Conservation (phyloP, 2,113 vertebrate genomes). For the Uropsilus gracilis region DNA sequence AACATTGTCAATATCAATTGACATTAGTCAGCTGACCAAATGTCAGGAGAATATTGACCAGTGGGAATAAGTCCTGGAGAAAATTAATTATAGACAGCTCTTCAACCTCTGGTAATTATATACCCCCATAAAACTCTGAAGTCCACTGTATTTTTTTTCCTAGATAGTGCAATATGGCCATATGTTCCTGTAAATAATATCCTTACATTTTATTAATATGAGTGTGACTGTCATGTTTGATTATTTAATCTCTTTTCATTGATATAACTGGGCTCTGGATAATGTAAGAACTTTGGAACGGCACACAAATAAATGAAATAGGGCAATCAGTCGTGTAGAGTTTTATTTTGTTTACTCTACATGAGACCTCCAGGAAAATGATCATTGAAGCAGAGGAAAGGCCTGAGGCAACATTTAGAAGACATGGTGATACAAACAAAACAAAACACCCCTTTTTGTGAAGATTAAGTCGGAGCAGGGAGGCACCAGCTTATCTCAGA, state of each 20-base stretch:
- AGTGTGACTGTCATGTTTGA: not conserved
- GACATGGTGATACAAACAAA: not conserved
- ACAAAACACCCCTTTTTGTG: not conserved
- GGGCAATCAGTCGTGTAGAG: not conserved
- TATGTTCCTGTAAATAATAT: not conserved
- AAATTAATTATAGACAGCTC: not conserved
- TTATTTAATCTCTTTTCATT: constrained; percentile 30
- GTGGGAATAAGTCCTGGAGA: not conserved
- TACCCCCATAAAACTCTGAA: not conserved
- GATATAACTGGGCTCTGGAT: not conserved
- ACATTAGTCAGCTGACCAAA: too few relatives aligned
- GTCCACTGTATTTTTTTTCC: not conserved
- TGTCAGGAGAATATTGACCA: not conserved
- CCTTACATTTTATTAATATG: not conserved
- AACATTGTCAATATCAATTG: too few relatives aligned
- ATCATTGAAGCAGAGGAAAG: not conserved
- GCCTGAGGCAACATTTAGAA: not conserved
- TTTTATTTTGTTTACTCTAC: not conserved
- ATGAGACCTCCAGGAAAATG: not conserved
- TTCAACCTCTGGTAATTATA: not conserved
- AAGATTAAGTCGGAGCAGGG: not conserved
- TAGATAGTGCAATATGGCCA: not conserved
- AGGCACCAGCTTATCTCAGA: not conserved
- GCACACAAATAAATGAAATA: not conserved
- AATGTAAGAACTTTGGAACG: not conserved